Base-by-base conservation (phyloP, 23 tunicate species). In the Halocynthia roretzi region DNA sequence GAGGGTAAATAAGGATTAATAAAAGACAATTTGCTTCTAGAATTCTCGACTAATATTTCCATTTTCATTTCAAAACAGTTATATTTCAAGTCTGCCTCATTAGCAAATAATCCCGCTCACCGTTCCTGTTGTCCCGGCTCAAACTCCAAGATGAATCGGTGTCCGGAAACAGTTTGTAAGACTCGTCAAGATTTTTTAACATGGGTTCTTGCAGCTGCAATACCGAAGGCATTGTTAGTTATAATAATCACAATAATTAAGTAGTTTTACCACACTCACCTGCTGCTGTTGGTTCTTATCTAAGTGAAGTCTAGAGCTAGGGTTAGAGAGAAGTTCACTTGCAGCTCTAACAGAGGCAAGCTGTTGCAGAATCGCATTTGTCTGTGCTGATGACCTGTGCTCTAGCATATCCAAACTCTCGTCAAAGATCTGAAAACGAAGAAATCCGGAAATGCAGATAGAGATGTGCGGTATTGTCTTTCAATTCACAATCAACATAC, bases 141-240 rank as follows among this genome's bases (percentile, higher is more conserved):
- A 61, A 17, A 49, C 82, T 76, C 94, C 86, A 87, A 8, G 82
- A 63, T 48, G 62, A 67, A 20, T 82, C 84, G 8, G 77, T 85
- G 62, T 52, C 87, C 4, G 97, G 97, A 56, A 91, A 91, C 53
- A 91, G 97, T 60, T 91, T 77, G 84, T 91, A 91, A 20, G 97
- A 77, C 19, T 91, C 97, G n/a, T 85, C 80, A 49, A 76, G 78
- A 31, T 84, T 89, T 64, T 84, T 76, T 12, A 48, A 17, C 8
- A 71, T 55, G 10, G 76, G 49, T 9, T 64, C 62, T 48, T 20
- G 21, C 48, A 67, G 31, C 71, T 67, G 23, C 11, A 11, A 67
- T 67, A 67, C n/a, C 21, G 12, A 19, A 5, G 63, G 63, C 17
- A 15, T 14, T 58, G 63, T 58, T 1, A 58, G 63, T 58, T 58